Percentiles rank a stretch among this genome's conserved stretches.
These are phyloP conservation scores for Lepus oiostolus DNA, from an alignment of 2,797 vertebrate species.

Conservation along the genomic window DNA sequence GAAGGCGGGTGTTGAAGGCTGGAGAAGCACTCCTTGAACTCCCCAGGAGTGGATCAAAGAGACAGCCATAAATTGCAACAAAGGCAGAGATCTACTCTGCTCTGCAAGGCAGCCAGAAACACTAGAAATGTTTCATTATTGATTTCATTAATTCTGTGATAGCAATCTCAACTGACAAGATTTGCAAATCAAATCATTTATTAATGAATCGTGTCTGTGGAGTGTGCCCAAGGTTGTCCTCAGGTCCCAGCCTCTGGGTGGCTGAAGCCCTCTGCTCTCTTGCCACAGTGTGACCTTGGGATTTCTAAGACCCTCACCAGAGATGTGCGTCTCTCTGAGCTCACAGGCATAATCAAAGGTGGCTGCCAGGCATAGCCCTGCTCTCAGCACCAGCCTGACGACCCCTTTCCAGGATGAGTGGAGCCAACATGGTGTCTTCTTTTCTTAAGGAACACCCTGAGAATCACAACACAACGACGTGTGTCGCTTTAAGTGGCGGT, in stretches of 20 bases:
- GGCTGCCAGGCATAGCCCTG: constrained; percentile 51
- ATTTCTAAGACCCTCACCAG: constrained; percentile 36
- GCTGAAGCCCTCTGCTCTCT: constrained; percentile 55
- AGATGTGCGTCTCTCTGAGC: neutral
- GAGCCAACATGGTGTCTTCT: neutral
- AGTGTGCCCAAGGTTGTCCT: constrained; percentile 68
- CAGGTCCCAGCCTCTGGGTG: constrained; percentile 67
- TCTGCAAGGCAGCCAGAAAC: constrained; percentile 85
- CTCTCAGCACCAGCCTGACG: neutral
- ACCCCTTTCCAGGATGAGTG: neutral
- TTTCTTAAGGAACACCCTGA: neutral
- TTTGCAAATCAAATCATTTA: constrained; percentile 88
- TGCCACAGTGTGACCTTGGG: constrained; percentile 54
- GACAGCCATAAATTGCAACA: constrained; percentile 84
- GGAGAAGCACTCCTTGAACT: constrained; percentile 76
- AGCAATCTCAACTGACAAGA: constrained; percentile 87
- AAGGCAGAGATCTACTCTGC: constrained; percentile 82
- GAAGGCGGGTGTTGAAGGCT: constrained; percentile 68
- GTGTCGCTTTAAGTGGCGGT: neutral
- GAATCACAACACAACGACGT: neutral
- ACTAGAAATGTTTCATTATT: constrained; percentile 85
- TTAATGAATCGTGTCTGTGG: constrained; percentile 84
- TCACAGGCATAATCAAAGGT: constrained; percentile 48
- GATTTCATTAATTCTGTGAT: constrained; percentile 88
- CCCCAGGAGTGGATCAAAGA: constrained; percentile 83